A percentile compares a stretch with the other conserved stretches of the same genome.
Evolutionary conservation across 2,113 vertebrate genomes (phyloP).

Genomic region (Apus apus): DNA sequence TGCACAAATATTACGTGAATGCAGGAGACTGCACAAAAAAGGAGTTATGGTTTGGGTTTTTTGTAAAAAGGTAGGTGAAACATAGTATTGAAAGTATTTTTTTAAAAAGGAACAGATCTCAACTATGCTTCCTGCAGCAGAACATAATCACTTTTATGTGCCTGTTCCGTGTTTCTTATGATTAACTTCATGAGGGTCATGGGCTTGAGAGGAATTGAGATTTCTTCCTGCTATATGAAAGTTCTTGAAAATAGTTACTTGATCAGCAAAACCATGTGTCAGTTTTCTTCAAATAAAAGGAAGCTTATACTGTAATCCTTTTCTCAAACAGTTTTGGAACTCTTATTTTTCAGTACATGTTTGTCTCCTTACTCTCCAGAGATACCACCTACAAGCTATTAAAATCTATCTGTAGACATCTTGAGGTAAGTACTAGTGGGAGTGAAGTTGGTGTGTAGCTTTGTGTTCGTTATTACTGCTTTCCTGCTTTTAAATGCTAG

Average conservation of each 20-base stretch:
- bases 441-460: background rate
- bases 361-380: conserved; percentile 92
- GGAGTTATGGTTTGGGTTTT: background rate
- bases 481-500: background rate
- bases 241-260: background rate
- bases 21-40: background rate
- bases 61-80: background rate
- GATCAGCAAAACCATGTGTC: background rate
- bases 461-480: background rate
- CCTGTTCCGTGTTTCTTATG: background rate
- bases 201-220: background rate
- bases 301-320: background rate
- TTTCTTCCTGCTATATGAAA: background rate
- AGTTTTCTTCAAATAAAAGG: background rate
- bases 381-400: conserved; percentile 92
- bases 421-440: conserved; percentile 80
- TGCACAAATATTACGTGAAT: background rate
- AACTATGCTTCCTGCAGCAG: background rate
- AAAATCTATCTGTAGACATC: conserved; percentile 87
- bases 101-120: background rate
- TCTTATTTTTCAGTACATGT: conserved; percentile 86
- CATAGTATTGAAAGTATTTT: background rate
- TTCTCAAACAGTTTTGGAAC: background rate
- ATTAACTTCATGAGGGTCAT: background rate
- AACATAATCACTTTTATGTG: background rate